Evolutionary conservation across 1,140 invertebrate genomes (phyloP).

Genomic region (Meloidogyne chitwoodi): DNA sequence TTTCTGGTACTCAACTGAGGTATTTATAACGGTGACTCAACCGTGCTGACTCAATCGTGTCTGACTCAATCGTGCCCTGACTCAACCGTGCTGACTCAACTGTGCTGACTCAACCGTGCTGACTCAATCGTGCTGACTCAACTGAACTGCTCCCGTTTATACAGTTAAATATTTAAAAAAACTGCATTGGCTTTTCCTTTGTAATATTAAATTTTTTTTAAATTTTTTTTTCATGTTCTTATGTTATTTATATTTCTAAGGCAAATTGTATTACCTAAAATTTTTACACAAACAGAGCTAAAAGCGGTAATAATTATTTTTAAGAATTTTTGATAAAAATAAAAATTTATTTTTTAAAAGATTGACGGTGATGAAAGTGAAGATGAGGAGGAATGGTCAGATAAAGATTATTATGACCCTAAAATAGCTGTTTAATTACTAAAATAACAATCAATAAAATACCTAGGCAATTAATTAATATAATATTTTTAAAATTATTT

Average conservation of each 20-base stretch:
- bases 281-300: constrained; percentile 51
- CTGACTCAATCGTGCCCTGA: too few relatives aligned
- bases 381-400: constrained; percentile 49
- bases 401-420: constrained; percentile 48
- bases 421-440: constrained; percentile 36
- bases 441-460: too few relatives aligned
- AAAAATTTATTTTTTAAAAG: constrained; percentile 4
- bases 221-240: constrained; percentile 34
- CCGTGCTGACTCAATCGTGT: too few relatives aligned
- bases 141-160: constrained; percentile 51
- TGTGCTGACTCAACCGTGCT: too few relatives aligned
- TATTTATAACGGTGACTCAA: too few relatives aligned
- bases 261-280: constrained; percentile 42
- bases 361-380: constrained; percentile 48
- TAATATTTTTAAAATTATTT: too few relatives aligned
- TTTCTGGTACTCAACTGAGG: too few relatives aligned
- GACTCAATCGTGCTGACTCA: too few relatives aligned
- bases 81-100: too few relatives aligned
- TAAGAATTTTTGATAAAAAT: not conserved
- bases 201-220: not conserved
- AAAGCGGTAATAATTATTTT: constrained; percentile 52
- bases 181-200: constrained; percentile 54
- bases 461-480: too few relatives aligned
- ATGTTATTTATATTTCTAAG: constrained; percentile 52
- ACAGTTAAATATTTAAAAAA: constrained; percentile 25